Conservation (phyloP, 2,113 vertebrate species). For the Oncorhynchus keta region DNA sequence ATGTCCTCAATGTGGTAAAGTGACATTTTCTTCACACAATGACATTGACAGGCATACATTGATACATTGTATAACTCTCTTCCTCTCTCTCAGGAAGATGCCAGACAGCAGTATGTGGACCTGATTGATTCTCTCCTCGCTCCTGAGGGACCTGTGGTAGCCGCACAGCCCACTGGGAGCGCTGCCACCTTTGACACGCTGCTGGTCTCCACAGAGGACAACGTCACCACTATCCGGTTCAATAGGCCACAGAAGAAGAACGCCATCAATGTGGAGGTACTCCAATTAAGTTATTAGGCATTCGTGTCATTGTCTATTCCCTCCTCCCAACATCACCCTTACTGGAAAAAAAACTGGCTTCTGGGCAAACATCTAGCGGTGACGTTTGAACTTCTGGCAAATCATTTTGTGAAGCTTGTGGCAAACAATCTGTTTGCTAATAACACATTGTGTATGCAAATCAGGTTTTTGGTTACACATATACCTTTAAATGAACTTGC, state of each 20-base stretch:
- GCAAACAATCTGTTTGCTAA: no score
- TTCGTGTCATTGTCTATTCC: no score
- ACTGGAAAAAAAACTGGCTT: no score
- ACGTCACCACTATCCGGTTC: slow-evolving; percentile 87
- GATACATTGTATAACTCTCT: neutral
- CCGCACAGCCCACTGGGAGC: slow-evolving; percentile 44
- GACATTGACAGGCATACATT: no score
- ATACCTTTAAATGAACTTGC: no score
- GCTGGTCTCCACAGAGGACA: slow-evolving; percentile 76
- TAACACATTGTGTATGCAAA: no score
- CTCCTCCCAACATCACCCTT: no score
- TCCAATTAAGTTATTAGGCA: no score
- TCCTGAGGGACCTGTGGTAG: slow-evolving; percentile 59
- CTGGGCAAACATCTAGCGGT: no score
- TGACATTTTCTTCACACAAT: neutral
- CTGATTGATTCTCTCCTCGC: slow-evolving; percentile 77
- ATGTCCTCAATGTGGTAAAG: neutral
- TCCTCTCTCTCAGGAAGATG: slow-evolving; percentile 76
- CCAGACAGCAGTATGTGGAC: slow-evolving; percentile 83
- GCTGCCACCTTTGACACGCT: slow-evolving; percentile 67
- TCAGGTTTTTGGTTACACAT: no score
- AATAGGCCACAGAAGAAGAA: slow-evolving; percentile 90
- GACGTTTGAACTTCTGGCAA: no score
- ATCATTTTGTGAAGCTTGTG: no score
- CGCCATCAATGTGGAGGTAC: slow-evolving; percentile 83